Base-by-base conservation (phyloP, 2,113 vertebrate species). In the Chelonoidis abingdonii region DNA sequence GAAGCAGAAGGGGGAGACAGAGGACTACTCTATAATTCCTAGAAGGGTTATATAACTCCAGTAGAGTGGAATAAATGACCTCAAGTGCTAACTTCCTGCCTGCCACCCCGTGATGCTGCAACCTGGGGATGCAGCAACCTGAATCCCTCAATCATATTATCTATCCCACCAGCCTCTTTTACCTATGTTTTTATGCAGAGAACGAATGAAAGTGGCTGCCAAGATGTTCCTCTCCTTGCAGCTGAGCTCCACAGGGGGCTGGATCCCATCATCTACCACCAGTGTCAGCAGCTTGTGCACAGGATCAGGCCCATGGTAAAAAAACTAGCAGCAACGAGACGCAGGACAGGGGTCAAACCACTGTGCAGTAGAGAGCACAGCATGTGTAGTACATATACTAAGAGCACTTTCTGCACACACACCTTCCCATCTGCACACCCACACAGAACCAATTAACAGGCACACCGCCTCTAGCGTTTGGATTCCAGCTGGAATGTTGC, bases 171-270 rank as follows among this genome's bases (percentile, higher is more conserved):
- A 56, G 31, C 4, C 59, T 69, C 53, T 54, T 98, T 98, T 98
- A 99, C 99, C 99, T 87, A 99, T 99, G 97, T 99, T 99, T 95
- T 99, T 99, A 98, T 99, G 99, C 83, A 99, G 98, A 88, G 99
- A 99, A 84, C 99, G 99, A 94, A 99, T 99, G 97, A 99, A 99
- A 88, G 99, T 99, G 96, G 99, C 99, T 25, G 99, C 99, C 98
- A 99, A 99, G 97, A 99, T 99, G 98, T 99, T 99, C 95, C 99
- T 98, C 96, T 99, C 99, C 98, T 99, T 99, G 98, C 99, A 99
- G 98, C 99, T 99, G 95, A 99, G 99, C 96, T 99, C 99, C 98
- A 99, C 99, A 10, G 99, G 99, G 81, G 99, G 99, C 93, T 99
- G 99, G 94, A 99, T 99, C 86, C 99, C 99, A 97, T 99, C 99